Evolutionary conservation across 2,888 invertebrate genomes (phyloP), one percentile per base, ranked within the genome.

Genomic region (Pycnomerus fuliginosus): DNA sequence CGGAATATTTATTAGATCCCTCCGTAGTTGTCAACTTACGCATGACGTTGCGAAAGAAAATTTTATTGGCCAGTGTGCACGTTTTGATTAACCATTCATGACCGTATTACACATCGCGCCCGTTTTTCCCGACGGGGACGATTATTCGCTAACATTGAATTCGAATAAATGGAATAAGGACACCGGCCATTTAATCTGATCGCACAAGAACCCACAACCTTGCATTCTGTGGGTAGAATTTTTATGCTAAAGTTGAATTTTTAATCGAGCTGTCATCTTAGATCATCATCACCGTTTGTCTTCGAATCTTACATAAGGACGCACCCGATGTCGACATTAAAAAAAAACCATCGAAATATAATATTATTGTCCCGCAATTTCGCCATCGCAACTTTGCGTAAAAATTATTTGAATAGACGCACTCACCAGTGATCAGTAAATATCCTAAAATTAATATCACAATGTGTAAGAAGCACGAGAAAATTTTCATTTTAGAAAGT

Each of bases 361-460:
- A 27, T 27, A 11, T 27, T 8, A 4, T 27, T 27, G 27, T 11
- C 4, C 11, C 7, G 8, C 7, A 27, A 20, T 20, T 20, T 20
- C 8, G 20, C 8, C 8, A 7, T 7, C 8, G 7, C 8, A 7
- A 7, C 8, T 5, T 20, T 20, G 4, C 4, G 20, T 20, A 20
- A 7, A 7, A 8, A 7, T 20, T 20, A 7, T 20, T 20, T 32
- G n/a, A n/a, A 20, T 5, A 8, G 20, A 8, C 8, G 20, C 8
- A 61, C 67, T 65, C 50, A 69, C 69, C 68, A 44, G 56, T 67
- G 38, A 64, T 61, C 50, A 68, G 58, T 51, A 67, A 60, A 56
- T 68, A 69, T 67, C 68, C 68, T 60, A 68, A 60, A 56, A 64
- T 56, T 49, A 69, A 40, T 55, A 67, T 64, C 64, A 68, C 65